phyloP scores from a whole-genome alignment of 1,140 invertebrate species.

The Eueides isabella region DNA sequence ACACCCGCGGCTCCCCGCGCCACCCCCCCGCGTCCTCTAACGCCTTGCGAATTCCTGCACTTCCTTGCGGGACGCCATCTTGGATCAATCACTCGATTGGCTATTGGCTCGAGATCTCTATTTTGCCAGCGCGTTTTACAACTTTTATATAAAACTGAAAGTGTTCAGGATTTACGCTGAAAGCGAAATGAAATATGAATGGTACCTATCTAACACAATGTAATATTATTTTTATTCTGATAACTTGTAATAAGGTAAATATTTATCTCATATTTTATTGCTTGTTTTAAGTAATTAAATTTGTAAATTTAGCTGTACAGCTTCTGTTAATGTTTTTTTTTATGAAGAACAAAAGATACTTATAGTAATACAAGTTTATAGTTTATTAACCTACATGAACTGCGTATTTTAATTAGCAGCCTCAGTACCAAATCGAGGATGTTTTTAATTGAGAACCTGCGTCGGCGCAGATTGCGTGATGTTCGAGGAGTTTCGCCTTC shows the following conservation, averaged over 20 bases:
- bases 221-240: neutral
- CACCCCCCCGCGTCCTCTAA: conserved; percentile 48
- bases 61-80: conserved; percentile 75
- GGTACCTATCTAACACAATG: neutral
- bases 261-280: neutral
- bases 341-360: neutral
- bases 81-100: conserved; percentile 64
- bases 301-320: neutral
- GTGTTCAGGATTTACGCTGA: conserved; percentile 15
- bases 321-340: neutral
- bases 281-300: neutral
- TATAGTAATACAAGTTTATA: conserved; percentile 4
- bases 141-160: conserved; percentile 19
- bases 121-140: conserved; percentile 16
- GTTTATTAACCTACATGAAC: conserved; percentile 13
- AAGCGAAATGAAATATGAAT: conserved; percentile 8
- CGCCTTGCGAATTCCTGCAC: conserved; percentile 73
- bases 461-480: conserved; percentile 51
- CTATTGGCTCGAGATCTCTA: conserved; percentile 28
- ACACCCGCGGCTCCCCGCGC: conserved; percentile 31
- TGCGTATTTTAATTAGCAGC: conserved; percentile 8
- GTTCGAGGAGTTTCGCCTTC: conserved; percentile 59
- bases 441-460: conserved; percentile 15
- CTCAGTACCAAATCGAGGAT: conserved; percentile 19
- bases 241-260: neutral